Conservation (phyloP, 2,113 vertebrate species). For the Nesogale talazaci region DNA sequence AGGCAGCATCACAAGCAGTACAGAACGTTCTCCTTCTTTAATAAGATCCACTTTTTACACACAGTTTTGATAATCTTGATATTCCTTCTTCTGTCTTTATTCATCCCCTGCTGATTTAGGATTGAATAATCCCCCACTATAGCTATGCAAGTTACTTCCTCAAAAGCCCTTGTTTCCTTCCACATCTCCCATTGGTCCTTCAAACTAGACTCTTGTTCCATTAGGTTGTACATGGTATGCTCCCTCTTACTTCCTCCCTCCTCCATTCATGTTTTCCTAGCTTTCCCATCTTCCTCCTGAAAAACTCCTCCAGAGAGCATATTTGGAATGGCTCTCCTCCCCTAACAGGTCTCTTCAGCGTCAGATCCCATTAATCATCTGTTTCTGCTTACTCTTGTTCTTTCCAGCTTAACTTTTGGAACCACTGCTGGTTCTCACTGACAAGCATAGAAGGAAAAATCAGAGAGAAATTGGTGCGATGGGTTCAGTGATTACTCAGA, state of each 20-base stretch:
- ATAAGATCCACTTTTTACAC: background rate
- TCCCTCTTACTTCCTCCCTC: background rate
- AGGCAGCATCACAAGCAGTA: background rate
- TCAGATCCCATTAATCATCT: background rate
- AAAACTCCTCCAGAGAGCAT: background rate
- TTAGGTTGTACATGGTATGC: fast-evolving
- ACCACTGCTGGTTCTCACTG: background rate
- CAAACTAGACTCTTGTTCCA: background rate
- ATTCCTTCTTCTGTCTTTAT: background rate
- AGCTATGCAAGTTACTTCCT: background rate
- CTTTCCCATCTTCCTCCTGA: background rate
- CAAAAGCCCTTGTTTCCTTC: background rate
- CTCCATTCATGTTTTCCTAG: background rate
- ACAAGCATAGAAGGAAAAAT: background rate
- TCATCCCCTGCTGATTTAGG: background rate
- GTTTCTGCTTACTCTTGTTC: background rate
- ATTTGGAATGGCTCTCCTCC: background rate
- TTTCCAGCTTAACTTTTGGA: background rate
- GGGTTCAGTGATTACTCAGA: conserved; percentile 17
- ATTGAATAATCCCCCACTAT: background rate
- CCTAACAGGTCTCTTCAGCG: background rate
- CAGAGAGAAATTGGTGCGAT: background rate
- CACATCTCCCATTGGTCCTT: fast-evolving
- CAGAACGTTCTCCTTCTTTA: background rate
- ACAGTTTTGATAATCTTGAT: background rate